Conservation (phyloP, 2,888 invertebrate genomes). For the Leucoptera coffeella region DNA sequence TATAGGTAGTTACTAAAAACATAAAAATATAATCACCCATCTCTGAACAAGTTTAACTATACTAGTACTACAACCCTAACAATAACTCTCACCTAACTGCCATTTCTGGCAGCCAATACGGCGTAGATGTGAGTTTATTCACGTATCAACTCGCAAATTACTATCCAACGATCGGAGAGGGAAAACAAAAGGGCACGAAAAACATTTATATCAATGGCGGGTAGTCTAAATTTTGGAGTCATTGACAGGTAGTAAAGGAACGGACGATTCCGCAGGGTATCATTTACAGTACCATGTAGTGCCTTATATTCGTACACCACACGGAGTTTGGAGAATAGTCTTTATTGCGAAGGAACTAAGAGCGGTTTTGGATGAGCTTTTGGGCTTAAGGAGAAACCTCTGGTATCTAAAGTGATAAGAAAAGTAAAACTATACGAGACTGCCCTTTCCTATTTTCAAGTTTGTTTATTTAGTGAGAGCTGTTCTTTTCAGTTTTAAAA, state of each 20-base stretch:
- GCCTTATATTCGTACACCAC: neutral
- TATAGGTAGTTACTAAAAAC: too few species aligned
- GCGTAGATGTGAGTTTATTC: too few species aligned
- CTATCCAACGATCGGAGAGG: slow-evolving; percentile 48
- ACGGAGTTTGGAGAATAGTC: neutral
- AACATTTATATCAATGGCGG: slow-evolving; percentile 53
- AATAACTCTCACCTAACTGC: slow-evolving; percentile 19
- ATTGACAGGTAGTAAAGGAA: slow-evolving; percentile 50
- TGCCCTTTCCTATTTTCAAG: too few species aligned
- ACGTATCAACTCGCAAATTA: too few species aligned
- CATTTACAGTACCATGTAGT: slow-evolving; percentile 12
- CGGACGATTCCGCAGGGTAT: slow-evolving; percentile 25
- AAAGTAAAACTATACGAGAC: slow-evolving; percentile 19
- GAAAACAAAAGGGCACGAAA: slow-evolving; percentile 50
- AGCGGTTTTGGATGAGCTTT: neutral
- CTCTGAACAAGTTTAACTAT: too few species aligned
- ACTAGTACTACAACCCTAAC: too few species aligned
- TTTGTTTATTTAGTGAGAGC: too few species aligned
- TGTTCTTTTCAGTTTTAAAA: too few species aligned
- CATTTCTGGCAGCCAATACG: too few species aligned
- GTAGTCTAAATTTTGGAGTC: slow-evolving; percentile 49
- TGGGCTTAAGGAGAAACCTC: slow-evolving; percentile 10
- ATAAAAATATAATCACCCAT: too few species aligned
- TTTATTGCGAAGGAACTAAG: too few species aligned
- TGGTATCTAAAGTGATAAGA: slow-evolving; percentile 27